phyloP scores from a whole-genome alignment of 2,797 vertebrate genomes.

The Rhabdomys pumilio region DNA sequence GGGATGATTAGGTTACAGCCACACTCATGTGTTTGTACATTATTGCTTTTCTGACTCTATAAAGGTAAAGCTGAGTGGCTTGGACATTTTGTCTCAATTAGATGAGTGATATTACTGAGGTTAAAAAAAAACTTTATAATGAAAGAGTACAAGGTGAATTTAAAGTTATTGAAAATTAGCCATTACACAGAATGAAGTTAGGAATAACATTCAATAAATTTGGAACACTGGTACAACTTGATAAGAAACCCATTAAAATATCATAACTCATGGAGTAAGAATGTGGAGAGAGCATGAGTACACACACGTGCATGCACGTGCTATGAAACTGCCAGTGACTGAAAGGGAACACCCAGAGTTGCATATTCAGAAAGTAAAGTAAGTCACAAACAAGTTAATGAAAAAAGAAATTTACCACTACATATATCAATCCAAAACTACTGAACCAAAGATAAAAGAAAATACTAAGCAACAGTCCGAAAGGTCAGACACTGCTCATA shows the following conservation, averaged over 20 bases:
- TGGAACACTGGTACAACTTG: too few species aligned
- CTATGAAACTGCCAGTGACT: not conserved
- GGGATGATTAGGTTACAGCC: too few species aligned
- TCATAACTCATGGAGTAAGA: too few species aligned
- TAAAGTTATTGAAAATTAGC: too few species aligned
- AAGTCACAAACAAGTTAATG: not conserved
- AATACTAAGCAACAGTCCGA: not conserved
- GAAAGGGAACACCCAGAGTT: not conserved
- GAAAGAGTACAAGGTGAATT: too few species aligned
- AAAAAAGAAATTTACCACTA: not conserved
- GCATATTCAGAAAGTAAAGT: not conserved
- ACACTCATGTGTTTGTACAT: not conserved
- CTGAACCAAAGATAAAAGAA: not conserved
- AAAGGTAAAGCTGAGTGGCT: not conserved
- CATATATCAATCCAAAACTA: not conserved
- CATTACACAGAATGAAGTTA: too few species aligned
- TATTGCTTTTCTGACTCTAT: not conserved
- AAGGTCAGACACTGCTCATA: not conserved
- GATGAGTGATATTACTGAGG: too few species aligned
- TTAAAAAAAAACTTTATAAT: too few species aligned
- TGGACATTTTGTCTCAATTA: not conserved
- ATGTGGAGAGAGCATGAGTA: too few species aligned
- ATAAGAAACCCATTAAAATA: too few species aligned
- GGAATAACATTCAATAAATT: too few species aligned
- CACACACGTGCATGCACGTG: not conserved